Evolutionary conservation across 2,113 vertebrate species (phyloP), one percentile per base, ranked within the genome.

Genomic region (Myodes glareolus): DNA sequence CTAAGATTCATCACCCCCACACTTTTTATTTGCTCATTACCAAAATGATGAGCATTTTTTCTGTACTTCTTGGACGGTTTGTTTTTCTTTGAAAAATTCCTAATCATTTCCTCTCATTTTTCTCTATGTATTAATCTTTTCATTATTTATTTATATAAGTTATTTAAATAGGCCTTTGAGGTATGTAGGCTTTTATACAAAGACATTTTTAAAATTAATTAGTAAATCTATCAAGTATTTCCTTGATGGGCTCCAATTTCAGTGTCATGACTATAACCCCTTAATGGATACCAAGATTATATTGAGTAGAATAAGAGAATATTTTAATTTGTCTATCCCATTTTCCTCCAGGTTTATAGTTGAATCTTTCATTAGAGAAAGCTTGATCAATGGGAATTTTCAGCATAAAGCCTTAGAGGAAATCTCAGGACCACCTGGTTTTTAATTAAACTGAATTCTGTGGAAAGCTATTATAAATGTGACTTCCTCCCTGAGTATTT

Each of bases 391-490:
- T 95, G 67, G 88, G 85, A 96, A 92, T 89, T 97, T 91, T 77
- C 27, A 95, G 65, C 77, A 31, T 42, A 92, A 12, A 90, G 68
- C 39, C 76, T 95, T 97, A 91, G 91, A 95, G 91, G 70, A 92
- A 94, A 96, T 91, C 52, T 92, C 55, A 67, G 75, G 45, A 92
- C 80, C 92, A 93, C 76, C 52, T 97, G 67, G n/a, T 90, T 97
- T 96, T 97, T 97, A 95, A 97, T 97, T 96, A 91, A 97, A 97
- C 91, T 78, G 80, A 96, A 92, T 96, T 94, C 42, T 97, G 36
- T 96, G 45, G 61, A 85, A 84, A 73, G 65, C 94, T 68, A 77
- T 82, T 92, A 47, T 95, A 77, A 85, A 72, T 86, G 89, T 67
- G 86, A 55, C 72, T 94, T 94, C n/a, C 36, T 90, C 75, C 52